Evolutionary conservation across 1,140 invertebrate species (phyloP), one percentile per base, ranked within the genome.

Genomic region (Phocides pigmalion): DNA sequence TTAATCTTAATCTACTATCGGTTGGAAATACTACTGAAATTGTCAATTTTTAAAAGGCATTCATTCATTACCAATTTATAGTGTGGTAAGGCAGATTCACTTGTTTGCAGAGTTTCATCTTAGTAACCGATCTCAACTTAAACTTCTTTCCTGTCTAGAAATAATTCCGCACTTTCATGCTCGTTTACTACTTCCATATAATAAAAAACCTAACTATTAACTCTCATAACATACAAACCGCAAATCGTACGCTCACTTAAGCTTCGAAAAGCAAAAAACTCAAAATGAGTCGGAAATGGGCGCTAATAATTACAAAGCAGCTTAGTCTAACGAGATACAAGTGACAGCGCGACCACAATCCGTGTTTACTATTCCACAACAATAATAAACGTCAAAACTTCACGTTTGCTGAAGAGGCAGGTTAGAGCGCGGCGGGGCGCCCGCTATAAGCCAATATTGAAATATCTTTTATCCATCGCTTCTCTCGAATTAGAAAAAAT

Each of bases 401-500:
- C 61, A 74, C 47, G 46, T 75, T 73, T 66, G 54, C 62, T 75
- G 74, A 70, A 70, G 68, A 65, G 66, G 68, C 54, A 69, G 62
- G 70, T 66, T 66, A 59, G 69, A 51, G 70, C 84, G 63, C 84
- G 16, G 74, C 84, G 74, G 84, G 84, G 69, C 22, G 74, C 67
- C 76, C 47, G 37, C 67, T 76, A 72, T 68, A 70, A 72, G 66
- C 73, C 74, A 79, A 82, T 81, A 83, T 84, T 83, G 74, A 80
- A 82, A 78, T 79, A 79, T 87, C 75, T 81, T 73, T 81, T 77
- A 75, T 75, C 72, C 79, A 63, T 68, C 63, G 64, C 59, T 74
- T 64, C 53, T 46, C 51, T 63, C 49, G 72, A 73, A 70, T 76
- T 74, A 73, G 72, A 81, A 83, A 86, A 86, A 84, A 84, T 72